These are phyloP conservation scores for Athetis lepigone DNA, from an alignment of 2,888 invertebrate species.

Conservation along the genomic window DNA sequence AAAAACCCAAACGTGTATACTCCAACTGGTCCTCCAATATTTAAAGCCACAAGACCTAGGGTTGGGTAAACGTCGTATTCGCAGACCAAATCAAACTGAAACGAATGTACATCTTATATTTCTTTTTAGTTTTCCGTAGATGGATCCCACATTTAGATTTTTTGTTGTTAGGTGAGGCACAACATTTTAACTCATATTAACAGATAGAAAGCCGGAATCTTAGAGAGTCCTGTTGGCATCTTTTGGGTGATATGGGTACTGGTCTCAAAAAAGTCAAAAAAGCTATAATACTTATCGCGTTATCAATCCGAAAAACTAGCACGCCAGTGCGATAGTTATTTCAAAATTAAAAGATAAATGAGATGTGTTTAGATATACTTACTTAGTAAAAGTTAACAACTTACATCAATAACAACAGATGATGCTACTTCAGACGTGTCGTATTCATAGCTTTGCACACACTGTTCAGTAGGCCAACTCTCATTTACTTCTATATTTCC, in stretches of 20 bases:
- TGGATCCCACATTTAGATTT: too few relatives aligned
- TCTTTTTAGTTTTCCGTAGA: background rate
- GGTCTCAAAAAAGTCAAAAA: too few relatives aligned
- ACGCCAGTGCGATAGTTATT: too few relatives aligned
- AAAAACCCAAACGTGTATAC: conserved; percentile 96
- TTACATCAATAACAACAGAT: conserved; percentile 96
- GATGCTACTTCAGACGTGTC: conserved; percentile 93
- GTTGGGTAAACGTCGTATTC: conserved; percentile 96
- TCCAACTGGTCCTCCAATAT: conserved; percentile 97
- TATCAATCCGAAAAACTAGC: too few relatives aligned
- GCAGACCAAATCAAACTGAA: conserved; percentile 97
- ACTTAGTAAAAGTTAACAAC: conserved; percentile 57
- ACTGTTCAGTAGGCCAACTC: conserved; percentile 92
- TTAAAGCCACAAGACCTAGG: conserved; percentile 95
- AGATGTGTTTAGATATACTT: too few relatives aligned
- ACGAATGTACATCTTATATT: background rate
- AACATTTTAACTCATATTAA: too few relatives aligned
- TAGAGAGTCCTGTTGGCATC: too few relatives aligned
- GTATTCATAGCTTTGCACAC: conserved; percentile 95
- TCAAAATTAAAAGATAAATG: too few relatives aligned
- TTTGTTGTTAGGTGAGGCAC: too few relatives aligned
- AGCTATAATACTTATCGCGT: too few relatives aligned
- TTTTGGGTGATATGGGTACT: too few relatives aligned
- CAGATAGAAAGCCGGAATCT: too few relatives aligned
- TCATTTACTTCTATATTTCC: conserved; percentile 81